Evolutionary conservation across 2,113 vertebrate genomes (phyloP), one percentile per base, ranked within the genome.

Genomic region (Petroica traversi): DNA sequence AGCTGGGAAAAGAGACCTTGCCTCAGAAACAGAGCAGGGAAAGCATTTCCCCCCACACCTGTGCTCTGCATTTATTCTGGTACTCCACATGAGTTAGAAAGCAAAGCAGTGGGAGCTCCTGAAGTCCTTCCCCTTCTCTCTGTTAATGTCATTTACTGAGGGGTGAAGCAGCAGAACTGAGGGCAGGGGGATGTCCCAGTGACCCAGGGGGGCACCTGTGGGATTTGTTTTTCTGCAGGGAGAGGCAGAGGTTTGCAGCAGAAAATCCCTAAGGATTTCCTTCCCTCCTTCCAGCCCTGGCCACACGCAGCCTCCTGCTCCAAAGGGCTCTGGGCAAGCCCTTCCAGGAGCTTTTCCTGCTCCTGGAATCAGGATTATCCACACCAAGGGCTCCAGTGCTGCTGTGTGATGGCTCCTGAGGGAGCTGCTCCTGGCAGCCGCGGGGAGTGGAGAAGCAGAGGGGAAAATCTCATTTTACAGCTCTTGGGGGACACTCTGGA

Each of bases 311-410:
- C 54, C 90, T 72, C 88, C 95, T 74, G 94, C 72, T 43, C 62
- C 1, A 0, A 1, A 19, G 43, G 59, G 58, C 20, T 90, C 75
- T 55, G 96, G 95, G 91, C 85, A 48, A 77, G 59, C 89, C 73
- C 75, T 57, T 26, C 75, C 93, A 58, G 12, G 77, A 93, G 91
- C 49, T 63, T 93, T 94, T 80, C 78, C 93, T 86, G 74, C 55
- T 26, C 36, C 34, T 92, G 85, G 58, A 11, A 48, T n/a, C 14
- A 51, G 69, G 12, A 66, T 24, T 95, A 89, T 79, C 95, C 92
- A 22, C 78, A 3, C 74, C 82, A 63, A 24, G 67, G 81, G 14
- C 41, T 93, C 93, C 71, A 62, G 52, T 7, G 54, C 88, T 83
- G 3, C 93, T 26, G 67, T 54, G 59, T 14, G 72, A 54, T 4